phyloP scores from a whole-genome alignment of 35 echinoderm and acorn worm species.

The Hemicentrotus pulcherrimus region DNA sequence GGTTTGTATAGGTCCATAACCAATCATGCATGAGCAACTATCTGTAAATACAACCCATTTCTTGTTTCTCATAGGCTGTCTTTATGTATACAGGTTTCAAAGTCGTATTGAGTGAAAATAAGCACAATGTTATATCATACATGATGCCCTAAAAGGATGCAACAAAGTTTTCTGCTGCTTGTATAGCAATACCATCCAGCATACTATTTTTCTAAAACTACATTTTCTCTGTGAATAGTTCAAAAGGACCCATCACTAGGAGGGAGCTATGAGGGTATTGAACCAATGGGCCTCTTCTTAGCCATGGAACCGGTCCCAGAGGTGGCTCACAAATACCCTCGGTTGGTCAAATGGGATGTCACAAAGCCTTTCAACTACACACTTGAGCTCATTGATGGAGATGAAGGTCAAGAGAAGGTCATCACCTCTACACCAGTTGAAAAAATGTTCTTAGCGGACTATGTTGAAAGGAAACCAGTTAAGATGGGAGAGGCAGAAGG shows the following conservation, averaged over 20 bases:
- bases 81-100: no score
- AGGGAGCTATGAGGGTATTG: slow-evolving; percentile 35
- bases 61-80: no score
- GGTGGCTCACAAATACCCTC: slow-evolving; percentile 27
- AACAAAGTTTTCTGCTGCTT: no score
- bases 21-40: background rate
- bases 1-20: background rate
- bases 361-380: slow-evolving; percentile 19
- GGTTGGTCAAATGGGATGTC: slow-evolving; percentile 7
- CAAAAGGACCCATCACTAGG: slow-evolving; percentile 34
- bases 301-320: slow-evolving; percentile 9
- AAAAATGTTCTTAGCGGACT: background rate
- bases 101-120: no score
- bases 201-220: no score
- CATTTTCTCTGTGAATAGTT: background rate
- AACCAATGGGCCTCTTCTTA: slow-evolving; percentile 15
- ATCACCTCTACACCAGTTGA: background rate
- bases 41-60: background rate
- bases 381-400: background rate
- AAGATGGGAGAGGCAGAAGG: slow-evolving; percentile 28
- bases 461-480: slow-evolving; percentile 23
- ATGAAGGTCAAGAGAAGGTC: background rate
- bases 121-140: no score
- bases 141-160: no score
- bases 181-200: no score